A percentile compares a stretch with the other conserved stretches of the same genome.
Conservation (phyloP, 2,113 vertebrate genomes). For the Ceyx margarethae region DNA sequence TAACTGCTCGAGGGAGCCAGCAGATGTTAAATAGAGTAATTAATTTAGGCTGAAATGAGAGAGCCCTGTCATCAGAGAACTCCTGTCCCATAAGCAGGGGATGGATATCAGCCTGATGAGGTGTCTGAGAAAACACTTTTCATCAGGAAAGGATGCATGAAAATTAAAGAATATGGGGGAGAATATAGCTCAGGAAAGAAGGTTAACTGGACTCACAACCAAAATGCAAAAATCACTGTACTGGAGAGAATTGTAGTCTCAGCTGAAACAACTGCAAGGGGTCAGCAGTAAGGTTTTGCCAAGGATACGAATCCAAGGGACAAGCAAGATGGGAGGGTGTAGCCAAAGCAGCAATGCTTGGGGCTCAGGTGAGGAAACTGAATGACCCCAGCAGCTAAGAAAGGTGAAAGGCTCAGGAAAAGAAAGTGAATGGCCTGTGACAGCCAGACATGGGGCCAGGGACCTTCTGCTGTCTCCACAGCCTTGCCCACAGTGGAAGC, state of each 20-base stretch:
- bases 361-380: not conserved
- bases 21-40: constrained; percentile 25
- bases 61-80: not conserved
- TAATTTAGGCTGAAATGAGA: constrained; percentile 33
- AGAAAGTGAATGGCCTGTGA: not conserved
- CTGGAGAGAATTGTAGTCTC: not conserved
- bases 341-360: not conserved
- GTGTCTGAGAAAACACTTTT: not conserved
- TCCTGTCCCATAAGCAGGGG: not conserved
- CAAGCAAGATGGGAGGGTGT: not conserved
- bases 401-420: not conserved
- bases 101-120: not conserved
- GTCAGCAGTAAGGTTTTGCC: not conserved
- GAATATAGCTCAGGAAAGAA: not conserved
- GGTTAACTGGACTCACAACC: not conserved
- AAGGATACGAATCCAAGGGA: not conserved
- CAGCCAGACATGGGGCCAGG: not conserved
- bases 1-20: not conserved
- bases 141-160: not conserved
- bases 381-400: too few relatives aligned
- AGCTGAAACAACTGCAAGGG: not conserved
- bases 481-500: not conserved
- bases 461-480: not conserved
- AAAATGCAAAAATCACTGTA: not conserved
- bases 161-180: constrained; percentile 6